phyloP scores from a whole-genome alignment of 2,888 invertebrate genomes.

The Norana najaformis region DNA sequence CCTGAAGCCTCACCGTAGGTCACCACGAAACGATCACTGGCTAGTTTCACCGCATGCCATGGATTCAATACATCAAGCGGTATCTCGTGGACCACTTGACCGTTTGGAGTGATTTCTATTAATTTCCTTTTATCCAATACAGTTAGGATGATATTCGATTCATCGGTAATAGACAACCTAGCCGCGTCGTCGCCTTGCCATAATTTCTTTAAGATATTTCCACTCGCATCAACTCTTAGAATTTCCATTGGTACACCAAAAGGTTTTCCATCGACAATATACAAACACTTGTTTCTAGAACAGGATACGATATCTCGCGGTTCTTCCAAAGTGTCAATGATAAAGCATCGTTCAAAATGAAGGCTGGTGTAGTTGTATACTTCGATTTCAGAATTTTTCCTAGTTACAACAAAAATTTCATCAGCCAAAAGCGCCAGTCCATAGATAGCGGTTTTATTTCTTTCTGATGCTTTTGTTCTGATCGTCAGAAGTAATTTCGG shows the following conservation, averaged over 20 bases:
- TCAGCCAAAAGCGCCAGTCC: neutral
- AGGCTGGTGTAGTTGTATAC: neutral
- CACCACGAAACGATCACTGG: neutral
- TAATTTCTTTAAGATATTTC: neutral
- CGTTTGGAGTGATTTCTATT: neutral
- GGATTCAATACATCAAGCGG: neutral
- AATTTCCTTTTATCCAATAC: neutral
- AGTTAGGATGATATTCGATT: neutral
- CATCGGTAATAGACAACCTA: neutral
- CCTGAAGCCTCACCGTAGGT: neutral
- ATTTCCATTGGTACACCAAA: neutral
- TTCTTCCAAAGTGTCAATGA: neutral
- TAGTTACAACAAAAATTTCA: neutral
- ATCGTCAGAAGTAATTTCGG: neutral
- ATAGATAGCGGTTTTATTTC: neutral
- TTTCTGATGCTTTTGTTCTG: neutral
- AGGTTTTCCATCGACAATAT: neutral
- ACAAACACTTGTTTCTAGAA: neutral
- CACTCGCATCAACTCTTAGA: neutral
- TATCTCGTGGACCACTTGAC: neutral
- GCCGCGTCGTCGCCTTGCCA: neutral
- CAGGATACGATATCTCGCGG: conserved; percentile 6
- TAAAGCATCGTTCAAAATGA: neutral
- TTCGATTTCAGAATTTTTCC: neutral
- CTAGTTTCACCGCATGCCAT: neutral